phyloP scores from a whole-genome alignment of 1,140 invertebrate species.

The Danaus melanippus region DNA sequence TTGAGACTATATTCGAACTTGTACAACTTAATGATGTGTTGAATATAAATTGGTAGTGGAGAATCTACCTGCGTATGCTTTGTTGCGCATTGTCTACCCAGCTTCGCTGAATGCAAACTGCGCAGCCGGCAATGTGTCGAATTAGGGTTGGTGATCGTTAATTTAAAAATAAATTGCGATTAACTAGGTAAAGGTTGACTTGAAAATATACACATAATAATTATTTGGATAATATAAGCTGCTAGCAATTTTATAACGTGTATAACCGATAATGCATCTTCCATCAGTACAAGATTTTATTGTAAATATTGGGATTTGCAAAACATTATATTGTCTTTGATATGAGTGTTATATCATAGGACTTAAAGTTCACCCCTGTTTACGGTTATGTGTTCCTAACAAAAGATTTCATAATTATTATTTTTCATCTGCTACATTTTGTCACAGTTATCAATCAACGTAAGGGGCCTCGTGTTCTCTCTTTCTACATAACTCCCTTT shows the following conservation, averaged over 20 bases:
- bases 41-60: conserved; percentile 26
- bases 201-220: too few relatives aligned
- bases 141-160: conserved; percentile 44
- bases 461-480: conserved; percentile 41
- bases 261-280: too few relatives aligned
- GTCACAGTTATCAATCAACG: conserved; percentile 72
- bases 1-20: conserved; percentile 21
- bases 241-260: too few relatives aligned
- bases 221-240: too few relatives aligned
- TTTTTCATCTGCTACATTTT: conserved; percentile 71
- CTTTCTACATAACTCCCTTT: conserved; percentile 24
- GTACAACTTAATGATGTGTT: conserved; percentile 11
- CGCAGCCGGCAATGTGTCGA: conserved; percentile 48
- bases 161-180: conserved; percentile 9
- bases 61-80: conserved; percentile 61
- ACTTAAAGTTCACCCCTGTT: conserved; percentile 46
- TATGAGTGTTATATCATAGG: too few relatives aligned
- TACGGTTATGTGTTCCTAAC: conserved; percentile 60
- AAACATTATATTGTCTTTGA: too few relatives aligned
- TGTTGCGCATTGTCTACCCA: conserved; percentile 59
- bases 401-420: conserved; percentile 71
- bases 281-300: too few relatives aligned
- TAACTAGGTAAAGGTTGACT: background rate
- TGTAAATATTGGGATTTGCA: too few relatives aligned
- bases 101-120: conserved; percentile 49